These are phyloP conservation scores for Lethenteron reissneri DNA, from an alignment of 2,113 vertebrate species.

Conservation along the genomic window DNA sequence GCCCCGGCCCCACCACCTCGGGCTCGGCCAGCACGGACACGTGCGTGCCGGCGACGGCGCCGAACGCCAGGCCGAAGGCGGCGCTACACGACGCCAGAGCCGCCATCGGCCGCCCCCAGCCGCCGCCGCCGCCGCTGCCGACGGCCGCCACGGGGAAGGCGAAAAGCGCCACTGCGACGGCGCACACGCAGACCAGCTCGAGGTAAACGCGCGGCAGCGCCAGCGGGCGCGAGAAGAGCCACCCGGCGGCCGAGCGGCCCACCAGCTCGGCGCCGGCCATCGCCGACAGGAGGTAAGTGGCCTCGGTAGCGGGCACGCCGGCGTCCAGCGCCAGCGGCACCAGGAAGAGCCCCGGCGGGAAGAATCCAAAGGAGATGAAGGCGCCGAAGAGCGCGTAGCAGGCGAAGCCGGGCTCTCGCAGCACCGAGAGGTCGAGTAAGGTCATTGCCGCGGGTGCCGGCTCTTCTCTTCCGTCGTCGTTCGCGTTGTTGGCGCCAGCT, in stretches of 20 bases:
- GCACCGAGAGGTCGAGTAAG: conserved; percentile 59
- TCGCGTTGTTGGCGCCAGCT: too few species aligned
- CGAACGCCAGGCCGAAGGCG: conserved; percentile 60
- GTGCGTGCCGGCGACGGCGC: conserved; percentile 54
- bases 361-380: conserved; percentile 79
- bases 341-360: conserved; percentile 64
- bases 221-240: conserved; percentile 33
- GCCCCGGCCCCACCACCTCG: conserved; percentile 59
- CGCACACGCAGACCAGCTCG: conserved; percentile 40
- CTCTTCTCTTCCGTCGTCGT: too few species aligned
- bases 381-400: conserved; percentile 74
- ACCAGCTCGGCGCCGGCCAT: conserved; percentile 72
- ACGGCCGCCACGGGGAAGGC: conserved; percentile 48
- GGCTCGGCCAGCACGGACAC: conserved; percentile 83
- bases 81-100: conserved; percentile 42
- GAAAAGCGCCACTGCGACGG: conserved; percentile 37
- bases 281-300: conserved; percentile 45
- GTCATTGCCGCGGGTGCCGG: too few species aligned
- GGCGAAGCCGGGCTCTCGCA: conserved; percentile 57
- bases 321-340: conserved; percentile 58
- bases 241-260: conserved; percentile 45
- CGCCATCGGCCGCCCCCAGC: too few species aligned
- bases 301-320: conserved; percentile 37
- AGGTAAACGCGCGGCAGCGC: conserved; percentile 56
- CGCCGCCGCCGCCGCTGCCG: conserved; percentile 32